Conservation (phyloP, 2,797 vertebrate species). For the Pempheris klunzingeri region DNA sequence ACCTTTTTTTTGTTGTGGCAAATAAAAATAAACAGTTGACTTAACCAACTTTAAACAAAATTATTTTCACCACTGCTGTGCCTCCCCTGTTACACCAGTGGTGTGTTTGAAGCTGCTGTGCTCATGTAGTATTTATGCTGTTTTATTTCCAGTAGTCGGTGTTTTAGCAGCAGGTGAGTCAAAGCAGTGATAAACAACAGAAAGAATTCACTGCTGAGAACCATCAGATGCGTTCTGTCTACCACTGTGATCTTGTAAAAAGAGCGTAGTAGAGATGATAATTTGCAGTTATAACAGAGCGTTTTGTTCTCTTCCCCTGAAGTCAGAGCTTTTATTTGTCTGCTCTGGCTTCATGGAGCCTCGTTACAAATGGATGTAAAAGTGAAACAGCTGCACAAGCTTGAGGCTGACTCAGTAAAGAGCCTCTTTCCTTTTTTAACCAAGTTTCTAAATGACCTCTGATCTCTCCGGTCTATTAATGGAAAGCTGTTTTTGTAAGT, state of each 20-base stretch:
- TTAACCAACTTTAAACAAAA: too few relatives aligned
- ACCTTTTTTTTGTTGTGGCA: too few relatives aligned
- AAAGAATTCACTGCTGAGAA: background rate
- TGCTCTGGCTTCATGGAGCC: slow-evolving; percentile 15
- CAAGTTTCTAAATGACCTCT: slow-evolving; percentile 10
- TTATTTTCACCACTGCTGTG: too few relatives aligned
- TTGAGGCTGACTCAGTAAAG: slow-evolving; percentile 5
- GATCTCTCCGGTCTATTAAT: slow-evolving; percentile 20
- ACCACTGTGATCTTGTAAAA: background rate
- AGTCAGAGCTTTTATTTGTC: slow-evolving; percentile 24
- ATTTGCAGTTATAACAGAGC: background rate
- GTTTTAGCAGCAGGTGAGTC: background rate
- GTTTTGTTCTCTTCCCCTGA: slow-evolving; percentile 14
- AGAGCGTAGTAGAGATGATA: background rate
- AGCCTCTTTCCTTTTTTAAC: slow-evolving; percentile 34
- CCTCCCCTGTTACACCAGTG: background rate
- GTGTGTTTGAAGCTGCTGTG: background rate
- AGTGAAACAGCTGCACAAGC: slow-evolving; percentile 25
- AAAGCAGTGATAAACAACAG: background rate
- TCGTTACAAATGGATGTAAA: slow-evolving; percentile 28
- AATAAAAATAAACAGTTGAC: too few relatives aligned
- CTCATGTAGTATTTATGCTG: slow-evolving; percentile 13
- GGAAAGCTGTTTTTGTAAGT: background rate
- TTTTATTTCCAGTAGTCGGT: background rate
- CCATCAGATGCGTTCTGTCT: background rate